Evolutionary conservation across 2,888 invertebrate species (phyloP).

Genomic region (Drosophila multiciliata): DNA sequence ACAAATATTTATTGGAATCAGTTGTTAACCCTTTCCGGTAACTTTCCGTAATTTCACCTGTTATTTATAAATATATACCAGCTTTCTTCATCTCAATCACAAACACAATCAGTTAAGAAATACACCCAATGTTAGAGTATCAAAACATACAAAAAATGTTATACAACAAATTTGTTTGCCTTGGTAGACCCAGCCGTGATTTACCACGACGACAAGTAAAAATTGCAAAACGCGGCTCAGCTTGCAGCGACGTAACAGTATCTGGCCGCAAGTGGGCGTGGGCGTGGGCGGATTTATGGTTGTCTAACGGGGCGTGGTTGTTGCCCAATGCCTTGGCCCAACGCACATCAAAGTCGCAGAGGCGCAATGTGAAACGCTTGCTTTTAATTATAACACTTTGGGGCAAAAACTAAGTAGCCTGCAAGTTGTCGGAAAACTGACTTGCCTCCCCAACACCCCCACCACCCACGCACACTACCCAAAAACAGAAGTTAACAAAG

Average conservation of each 20-base stretch:
- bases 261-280: not conserved
- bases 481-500: constrained; percentile 3
- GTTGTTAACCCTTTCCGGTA: not conserved
- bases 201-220: constrained; percentile 67
- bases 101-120: not conserved
- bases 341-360: constrained; percentile 25
- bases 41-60: fast-evolving
- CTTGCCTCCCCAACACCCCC: not conserved
- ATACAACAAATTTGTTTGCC: constrained; percentile 53
- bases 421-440: constrained; percentile 50
- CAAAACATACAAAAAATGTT: constrained; percentile 21
- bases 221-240: constrained; percentile 53
- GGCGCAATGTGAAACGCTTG: constrained; percentile 27
- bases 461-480: not conserved
- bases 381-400: constrained; percentile 75
- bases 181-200: constrained; percentile 48
- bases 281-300: not conserved
- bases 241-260: constrained; percentile 47
- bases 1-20: not conserved
- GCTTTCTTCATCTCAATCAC: not conserved
- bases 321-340: constrained; percentile 15
- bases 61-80: not conserved
- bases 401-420: constrained; percentile 54
- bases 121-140: constrained; percentile 1
- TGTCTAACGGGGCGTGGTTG: constrained; percentile 12